Base-by-base conservation (phyloP, 2,888 invertebrate species). In the Dynastes tityus region DNA sequence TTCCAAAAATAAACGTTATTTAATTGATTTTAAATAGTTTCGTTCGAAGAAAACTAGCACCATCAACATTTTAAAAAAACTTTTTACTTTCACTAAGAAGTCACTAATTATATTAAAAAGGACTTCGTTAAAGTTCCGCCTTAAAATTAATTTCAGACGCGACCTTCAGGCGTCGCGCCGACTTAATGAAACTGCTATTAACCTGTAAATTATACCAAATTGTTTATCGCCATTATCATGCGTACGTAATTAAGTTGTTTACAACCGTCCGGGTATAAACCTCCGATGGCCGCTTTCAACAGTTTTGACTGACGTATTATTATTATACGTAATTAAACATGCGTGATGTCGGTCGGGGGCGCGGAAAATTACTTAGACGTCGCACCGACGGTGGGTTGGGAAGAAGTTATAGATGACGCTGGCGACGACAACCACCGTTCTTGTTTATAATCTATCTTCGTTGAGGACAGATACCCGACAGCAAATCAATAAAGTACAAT, bases 391-490 rank as follows among this genome's bases (percentile, higher is more conserved):
- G n/a, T 27, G 63, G 29, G 11, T 8, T 8, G 63, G 63, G 27
- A 27, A 1, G 63, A 55, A 55, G 13, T 63, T 11, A 29, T 63
- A 13, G 68, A 68, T 51, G 68, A 68, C 68, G 51, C 53, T 27
- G 68, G 51, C 68, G 51, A 68, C 53, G 71, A 74, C 58, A 55
- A 45, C 45, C 61, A 22, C 27, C 68, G 68, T 68, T 68, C 61
- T 32, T 63, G 45, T 74, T 74, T 74, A 74, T 61, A 74, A 74
- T 74, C 73, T 74, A 61, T 74, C 73, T 74, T 61, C 73, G 73
- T 74, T 40, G 61, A 74, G 61, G 61, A 74, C 73, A 74, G 58
- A 74, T 49, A 27, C 55, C 45, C 37, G 73, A 74, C 73, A 61
- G 61, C 22, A 61, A 61, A 74, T 74, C 73, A 45, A 74, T 74